Percentiles rank a stretch among this genome's conserved stretches.
Evolutionary conservation across 2,113 vertebrate species (phyloP).

Genomic region (Rhabdomys dilectus): DNA sequence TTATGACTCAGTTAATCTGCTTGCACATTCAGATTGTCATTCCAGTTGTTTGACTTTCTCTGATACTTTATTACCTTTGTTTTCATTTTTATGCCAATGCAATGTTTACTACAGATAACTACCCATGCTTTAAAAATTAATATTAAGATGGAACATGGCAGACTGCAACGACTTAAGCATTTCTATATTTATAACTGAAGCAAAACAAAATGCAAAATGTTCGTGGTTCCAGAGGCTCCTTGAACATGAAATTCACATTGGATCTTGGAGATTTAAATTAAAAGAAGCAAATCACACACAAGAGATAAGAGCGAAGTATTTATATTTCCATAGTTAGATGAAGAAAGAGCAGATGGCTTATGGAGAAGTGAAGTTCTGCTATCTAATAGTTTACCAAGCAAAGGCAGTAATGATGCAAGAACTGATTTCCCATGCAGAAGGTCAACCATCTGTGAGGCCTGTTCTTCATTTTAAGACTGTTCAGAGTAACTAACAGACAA

Average conservation of each 20-base stretch:
- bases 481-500: neutral
- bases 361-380: constrained; percentile 52
- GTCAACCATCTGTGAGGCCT: neutral
- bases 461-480: neutral
- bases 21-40: neutral
- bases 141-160: neutral
- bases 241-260: constrained; percentile 66
- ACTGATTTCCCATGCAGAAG: neutral
- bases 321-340: constrained; percentile 28
- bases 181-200: neutral
- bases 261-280: constrained; percentile 69
- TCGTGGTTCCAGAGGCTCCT: constrained; percentile 51
- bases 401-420: neutral
- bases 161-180: constrained; percentile 24
- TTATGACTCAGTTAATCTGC: neutral
- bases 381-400: constrained; percentile 44
- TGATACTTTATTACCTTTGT: neutral
- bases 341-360: constrained; percentile 75
- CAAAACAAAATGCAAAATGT: constrained; percentile 63
- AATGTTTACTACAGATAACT: neutral
- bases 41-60: neutral
- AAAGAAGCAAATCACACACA: constrained; percentile 73
- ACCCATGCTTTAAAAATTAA: neutral
- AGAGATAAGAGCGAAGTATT: constrained; percentile 56
- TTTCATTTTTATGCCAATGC: neutral